Evolutionary conservation across 2,113 vertebrate genomes (phyloP).

Genomic region (Numida meleagris): DNA sequence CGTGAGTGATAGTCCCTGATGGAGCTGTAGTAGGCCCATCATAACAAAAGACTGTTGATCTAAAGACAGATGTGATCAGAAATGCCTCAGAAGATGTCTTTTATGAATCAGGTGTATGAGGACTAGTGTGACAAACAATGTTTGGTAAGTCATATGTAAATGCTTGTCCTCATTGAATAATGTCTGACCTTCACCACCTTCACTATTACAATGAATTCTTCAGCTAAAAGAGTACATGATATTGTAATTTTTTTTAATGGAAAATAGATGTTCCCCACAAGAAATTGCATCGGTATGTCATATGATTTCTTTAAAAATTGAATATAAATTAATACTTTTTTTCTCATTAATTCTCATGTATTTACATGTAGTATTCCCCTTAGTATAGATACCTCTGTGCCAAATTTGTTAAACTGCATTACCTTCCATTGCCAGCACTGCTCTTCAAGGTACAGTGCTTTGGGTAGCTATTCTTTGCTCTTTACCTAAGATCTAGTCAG

Average conservation of each 20-base stretch:
- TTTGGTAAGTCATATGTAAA: neutral
- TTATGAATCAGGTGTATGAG: neutral
- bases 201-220: neutral
- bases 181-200: neutral
- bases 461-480: neutral
- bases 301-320: neutral
- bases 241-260: neutral
- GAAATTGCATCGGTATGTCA: neutral
- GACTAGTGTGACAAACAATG: neutral
- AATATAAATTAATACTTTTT: neutral
- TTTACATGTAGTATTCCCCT: neutral
- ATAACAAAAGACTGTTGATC: accelerated
- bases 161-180: neutral
- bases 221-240: neutral
- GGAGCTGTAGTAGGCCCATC: accelerated
- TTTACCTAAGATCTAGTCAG: neutral
- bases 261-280: neutral
- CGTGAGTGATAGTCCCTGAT: neutral
- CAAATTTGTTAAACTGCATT: neutral
- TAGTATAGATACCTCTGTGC: neutral
- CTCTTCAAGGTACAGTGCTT: neutral
- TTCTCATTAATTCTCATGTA: neutral
- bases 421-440: neutral
- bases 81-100: neutral
- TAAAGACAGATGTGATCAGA: neutral